Base-by-base conservation (phyloP, 2,113 vertebrate species). In the Danionella cerebrum region DNA sequence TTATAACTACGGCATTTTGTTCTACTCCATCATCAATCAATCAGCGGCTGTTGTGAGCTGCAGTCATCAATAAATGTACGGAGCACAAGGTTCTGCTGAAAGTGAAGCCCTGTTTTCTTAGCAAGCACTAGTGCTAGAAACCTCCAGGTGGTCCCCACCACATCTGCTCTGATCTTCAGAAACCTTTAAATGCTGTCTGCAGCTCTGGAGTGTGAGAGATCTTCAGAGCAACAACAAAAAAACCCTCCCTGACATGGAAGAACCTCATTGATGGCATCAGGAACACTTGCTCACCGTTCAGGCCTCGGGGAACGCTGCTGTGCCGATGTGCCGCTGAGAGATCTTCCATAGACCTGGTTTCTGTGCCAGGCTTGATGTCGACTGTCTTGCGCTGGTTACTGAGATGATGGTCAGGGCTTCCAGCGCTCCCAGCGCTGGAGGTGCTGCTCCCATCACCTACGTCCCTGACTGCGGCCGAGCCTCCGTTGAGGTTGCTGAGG, bases 391-490 rank as follows among this genome's bases (percentile, higher is more conserved):
- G 89, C 19, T 72, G 54, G 64, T 84, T 82, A 74, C 78, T 87
- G 73, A 92, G 93, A 45, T 93, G 92, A 72, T 93, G 93, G 62
- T 94, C 94, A 0, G 93, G 94, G 59, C 93, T 96, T 4, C 94
- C 94, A 0, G 93, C 91, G 3, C 94, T 96, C 19, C 94, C 95
- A 0, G 91, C 86, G 69, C 95, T 96, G 55, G 94, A 97, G 2
- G 94, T 96, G 84, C 94, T 96, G 63, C 94, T 97, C 35, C 95
- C 95, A 29, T 97, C 94, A 8, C 94, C 95, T 14, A 97, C 91
- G 68, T 96, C 94, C 82, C 95, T 80, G 44, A 88, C 80, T 10
- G 91, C 89, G 19, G 89, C 87, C 0, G 92, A 84, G 57, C 91
- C 89, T 0, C 93, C 91, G 69, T 94, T 93, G 27, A 93, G 83